Evolutionary conservation across 2,797 vertebrate species (phyloP).

Genomic region (Neopelma chrysocephalum): DNA sequence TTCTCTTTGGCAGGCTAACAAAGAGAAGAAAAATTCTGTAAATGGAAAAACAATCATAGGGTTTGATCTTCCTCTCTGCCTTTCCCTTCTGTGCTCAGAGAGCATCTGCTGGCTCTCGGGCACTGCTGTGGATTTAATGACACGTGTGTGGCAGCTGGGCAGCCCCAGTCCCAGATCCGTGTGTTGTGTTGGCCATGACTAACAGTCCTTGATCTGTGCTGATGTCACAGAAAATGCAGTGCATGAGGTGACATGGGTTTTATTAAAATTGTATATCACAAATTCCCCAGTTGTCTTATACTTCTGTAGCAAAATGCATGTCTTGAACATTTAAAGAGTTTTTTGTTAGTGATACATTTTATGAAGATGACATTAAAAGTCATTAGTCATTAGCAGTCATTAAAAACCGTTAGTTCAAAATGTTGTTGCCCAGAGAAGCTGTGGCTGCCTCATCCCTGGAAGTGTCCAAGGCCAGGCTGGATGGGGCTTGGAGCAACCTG

Average conservation of each 20-base stretch:
- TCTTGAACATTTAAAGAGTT: not conserved
- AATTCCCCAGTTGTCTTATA: not conserved
- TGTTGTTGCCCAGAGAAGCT: not conserved
- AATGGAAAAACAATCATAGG: not conserved
- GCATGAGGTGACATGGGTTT: not conserved
- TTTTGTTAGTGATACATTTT: not conserved
- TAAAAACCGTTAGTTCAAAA: not conserved
- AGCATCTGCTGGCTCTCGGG: not conserved
- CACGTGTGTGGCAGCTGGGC: rapidly evolving
- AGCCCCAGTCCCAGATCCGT: not conserved
- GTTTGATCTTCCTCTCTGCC: not conserved
- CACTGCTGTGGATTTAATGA: not conserved
- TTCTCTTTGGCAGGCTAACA: not conserved
- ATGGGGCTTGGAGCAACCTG: not conserved
- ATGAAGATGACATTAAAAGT: not conserved
- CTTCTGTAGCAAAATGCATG: not conserved
- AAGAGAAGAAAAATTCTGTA: not conserved
- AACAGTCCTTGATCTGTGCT: not conserved
- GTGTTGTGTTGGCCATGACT: not conserved
- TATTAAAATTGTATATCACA: not conserved
- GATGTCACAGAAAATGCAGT: not conserved
- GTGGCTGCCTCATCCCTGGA: not conserved
- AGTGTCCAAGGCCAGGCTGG: not conserved
- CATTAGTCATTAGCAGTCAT: not conserved
- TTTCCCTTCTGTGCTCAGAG: not conserved